Evolutionary conservation across 2,797 vertebrate species (phyloP).

Genomic region (Phataginus tricuspis): DNA sequence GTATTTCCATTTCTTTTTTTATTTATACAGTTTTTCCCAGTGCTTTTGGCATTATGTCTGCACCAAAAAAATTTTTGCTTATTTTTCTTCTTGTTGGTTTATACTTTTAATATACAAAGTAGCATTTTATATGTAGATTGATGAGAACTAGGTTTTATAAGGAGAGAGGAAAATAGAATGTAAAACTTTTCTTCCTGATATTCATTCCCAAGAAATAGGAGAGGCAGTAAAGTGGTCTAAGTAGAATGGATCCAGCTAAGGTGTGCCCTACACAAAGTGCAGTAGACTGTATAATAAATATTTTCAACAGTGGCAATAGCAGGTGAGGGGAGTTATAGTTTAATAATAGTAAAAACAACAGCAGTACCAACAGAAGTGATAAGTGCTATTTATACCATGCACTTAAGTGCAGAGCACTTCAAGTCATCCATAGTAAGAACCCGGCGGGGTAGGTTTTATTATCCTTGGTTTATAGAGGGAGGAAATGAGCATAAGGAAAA

Average conservation of each 20-base stretch:
- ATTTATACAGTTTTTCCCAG: not conserved
- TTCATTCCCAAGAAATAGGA: not conserved
- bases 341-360: not conserved
- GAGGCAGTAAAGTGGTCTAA: not conserved
- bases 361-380: not conserved
- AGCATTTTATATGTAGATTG: constrained; percentile 35
- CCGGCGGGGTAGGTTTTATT: not conserved
- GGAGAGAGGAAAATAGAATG: not conserved
- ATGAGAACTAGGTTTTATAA: constrained; percentile 35
- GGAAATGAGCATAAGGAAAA: not conserved
- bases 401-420: not conserved
- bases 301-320: not conserved
- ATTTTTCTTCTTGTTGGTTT: constrained; percentile 25
- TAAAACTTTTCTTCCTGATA: constrained; percentile 14
- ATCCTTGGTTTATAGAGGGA: not conserved
- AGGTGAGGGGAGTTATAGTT: not conserved
- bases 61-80: constrained; percentile 8
- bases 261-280: not conserved
- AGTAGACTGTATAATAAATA: not conserved
- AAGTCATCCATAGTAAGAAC: not conserved
- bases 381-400: not conserved
- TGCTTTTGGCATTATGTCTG: constrained; percentile 40
- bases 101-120: not conserved
- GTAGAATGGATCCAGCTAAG: not conserved
- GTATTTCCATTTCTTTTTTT: constrained; percentile 30